Evolutionary conservation across 2,888 invertebrate genomes (phyloP).

Genomic region (Plebejus melissa): DNA sequence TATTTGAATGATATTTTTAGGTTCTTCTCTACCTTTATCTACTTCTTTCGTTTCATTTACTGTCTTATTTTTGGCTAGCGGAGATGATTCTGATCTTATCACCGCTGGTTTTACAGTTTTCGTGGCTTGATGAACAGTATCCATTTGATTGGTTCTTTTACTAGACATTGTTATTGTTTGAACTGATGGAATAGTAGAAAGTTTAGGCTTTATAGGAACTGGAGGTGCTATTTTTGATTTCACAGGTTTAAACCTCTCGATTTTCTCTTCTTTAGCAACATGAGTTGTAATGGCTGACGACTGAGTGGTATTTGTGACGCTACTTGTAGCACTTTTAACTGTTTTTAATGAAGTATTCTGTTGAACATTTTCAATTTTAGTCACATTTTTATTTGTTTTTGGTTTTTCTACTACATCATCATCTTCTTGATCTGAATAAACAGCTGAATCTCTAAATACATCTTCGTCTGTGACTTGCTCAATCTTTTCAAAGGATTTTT

Average conservation of each 20-base stretch:
- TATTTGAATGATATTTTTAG: conserved; percentile 54
- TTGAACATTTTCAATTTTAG: conserved; percentile 56
- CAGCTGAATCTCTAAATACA: conserved; percentile 88
- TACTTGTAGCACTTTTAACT: conserved; percentile 49
- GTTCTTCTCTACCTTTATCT: conserved; percentile 40
- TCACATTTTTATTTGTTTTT: conserved; percentile 47
- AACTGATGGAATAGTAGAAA: conserved; percentile 50
- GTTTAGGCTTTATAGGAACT: conserved; percentile 81
- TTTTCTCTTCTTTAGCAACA: conserved; percentile 39
- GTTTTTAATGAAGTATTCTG: conserved; percentile 55
- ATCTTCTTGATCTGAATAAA: conserved; percentile 88
- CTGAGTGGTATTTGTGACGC: conserved; percentile 44
- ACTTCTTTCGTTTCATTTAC: conserved; percentile 37
- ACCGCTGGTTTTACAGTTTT: conserved; percentile 51
- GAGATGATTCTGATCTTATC: conserved; percentile 51
- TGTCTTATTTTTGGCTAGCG: conserved; percentile 43
- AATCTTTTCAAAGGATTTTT: conserved; percentile 86
- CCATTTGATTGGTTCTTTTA: conserved; percentile 46
- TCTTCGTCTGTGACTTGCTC: conserved; percentile 84
- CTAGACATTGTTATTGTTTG: conserved; percentile 43
- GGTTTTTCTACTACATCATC: conserved; percentile 52
- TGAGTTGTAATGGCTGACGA: conserved; percentile 44
- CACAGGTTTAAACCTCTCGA: conserved; percentile 45
- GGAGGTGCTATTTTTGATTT: conserved; percentile 81
- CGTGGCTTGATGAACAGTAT: conserved; percentile 50